Evolutionary conservation across 2,797 vertebrate genomes (phyloP).

Genomic region (Spheniscus humboldti): DNA sequence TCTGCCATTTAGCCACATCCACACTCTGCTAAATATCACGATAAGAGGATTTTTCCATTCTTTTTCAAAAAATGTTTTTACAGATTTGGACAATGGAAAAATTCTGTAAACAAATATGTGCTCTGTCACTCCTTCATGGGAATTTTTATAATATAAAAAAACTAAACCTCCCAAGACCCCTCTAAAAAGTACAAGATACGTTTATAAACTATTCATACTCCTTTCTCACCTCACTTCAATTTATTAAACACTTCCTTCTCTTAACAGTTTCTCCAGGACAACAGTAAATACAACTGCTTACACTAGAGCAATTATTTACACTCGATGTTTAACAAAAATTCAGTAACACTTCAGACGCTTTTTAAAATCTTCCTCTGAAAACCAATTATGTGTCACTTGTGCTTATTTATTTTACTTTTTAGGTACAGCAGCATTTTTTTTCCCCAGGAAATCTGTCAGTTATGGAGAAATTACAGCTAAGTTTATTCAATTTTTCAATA

Average conservation of each 20-base stretch:
- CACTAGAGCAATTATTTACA: neutral
- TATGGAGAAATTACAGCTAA: neutral
- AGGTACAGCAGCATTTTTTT: neutral
- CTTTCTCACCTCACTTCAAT: neutral
- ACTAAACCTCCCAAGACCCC: neutral
- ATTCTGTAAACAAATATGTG: neutral
- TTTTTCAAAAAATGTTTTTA: neutral
- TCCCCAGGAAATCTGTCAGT: neutral
- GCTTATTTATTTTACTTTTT: neutral
- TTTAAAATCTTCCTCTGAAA: neutral
- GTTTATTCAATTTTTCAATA: slow-evolving; percentile 3
- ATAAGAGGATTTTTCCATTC: neutral
- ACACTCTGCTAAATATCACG: neutral
- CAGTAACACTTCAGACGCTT: neutral
- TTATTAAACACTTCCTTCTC: neutral
- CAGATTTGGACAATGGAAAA: neutral
- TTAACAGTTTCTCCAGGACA: neutral
- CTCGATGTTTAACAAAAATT: neutral
- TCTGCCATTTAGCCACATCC: neutral
- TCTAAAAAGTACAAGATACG: neutral
- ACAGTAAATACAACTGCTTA: neutral
- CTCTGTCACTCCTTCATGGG: neutral
- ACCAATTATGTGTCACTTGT: neutral
- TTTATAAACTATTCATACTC: neutral
- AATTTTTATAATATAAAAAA: neutral